These are phyloP conservation scores for Potamilus streckersoni DNA, from an alignment of 1,140 invertebrate genomes.

Conservation along the genomic window DNA sequence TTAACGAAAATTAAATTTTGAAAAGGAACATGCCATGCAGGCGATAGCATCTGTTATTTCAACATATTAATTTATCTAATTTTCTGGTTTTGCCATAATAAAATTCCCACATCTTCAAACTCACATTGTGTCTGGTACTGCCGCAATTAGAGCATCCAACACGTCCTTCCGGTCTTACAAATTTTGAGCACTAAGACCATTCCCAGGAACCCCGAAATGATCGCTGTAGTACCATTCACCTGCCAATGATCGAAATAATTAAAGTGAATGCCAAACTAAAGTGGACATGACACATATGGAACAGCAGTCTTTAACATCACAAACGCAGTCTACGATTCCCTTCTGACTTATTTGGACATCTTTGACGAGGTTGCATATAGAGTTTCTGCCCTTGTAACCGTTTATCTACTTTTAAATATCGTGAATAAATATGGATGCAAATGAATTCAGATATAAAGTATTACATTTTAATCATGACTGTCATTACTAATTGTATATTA, in stretches of 20 bases:
- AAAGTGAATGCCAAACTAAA: too few relatives aligned
- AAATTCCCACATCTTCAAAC: not conserved
- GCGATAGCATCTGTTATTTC: too few relatives aligned
- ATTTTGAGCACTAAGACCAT: slow-evolving; percentile 16
- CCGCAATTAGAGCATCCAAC: slow-evolving; percentile 22
- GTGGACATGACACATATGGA: too few relatives aligned
- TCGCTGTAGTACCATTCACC: slow-evolving; percentile 39
- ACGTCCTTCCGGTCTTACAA: slow-evolving; percentile 27
- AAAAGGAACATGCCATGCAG: too few relatives aligned
- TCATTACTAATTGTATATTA: too few relatives aligned
- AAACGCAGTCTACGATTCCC: not conserved
- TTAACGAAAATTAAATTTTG: too few relatives aligned
- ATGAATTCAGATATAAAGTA: not conserved
- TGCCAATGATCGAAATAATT: not conserved
- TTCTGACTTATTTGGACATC: not conserved
- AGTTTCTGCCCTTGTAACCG: not conserved
- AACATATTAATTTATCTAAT: not conserved
- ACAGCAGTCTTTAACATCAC: not conserved
- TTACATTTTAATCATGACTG: not conserved
- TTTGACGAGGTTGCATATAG: not conserved
- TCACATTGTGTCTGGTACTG: slow-evolving; percentile 27
- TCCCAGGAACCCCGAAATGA: slow-evolving; percentile 29
- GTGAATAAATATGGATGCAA: not conserved
- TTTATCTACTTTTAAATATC: not conserved
- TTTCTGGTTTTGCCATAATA: not conserved